Conservation (phyloP, 1,140 invertebrate species). For the Ostrea denselamellosa region DNA sequence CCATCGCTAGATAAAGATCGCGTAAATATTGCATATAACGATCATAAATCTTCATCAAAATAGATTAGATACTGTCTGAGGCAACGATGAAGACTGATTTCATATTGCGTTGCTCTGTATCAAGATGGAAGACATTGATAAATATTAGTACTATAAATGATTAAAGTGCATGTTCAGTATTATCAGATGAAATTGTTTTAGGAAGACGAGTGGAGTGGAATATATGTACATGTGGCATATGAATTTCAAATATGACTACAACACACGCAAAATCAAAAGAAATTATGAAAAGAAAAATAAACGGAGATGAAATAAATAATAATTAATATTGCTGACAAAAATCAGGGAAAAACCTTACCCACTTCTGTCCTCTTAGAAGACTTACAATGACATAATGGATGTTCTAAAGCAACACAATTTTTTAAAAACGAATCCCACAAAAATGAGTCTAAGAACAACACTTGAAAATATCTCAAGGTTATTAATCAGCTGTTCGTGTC, state of each 20-base stretch:
- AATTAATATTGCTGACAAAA: not conserved
- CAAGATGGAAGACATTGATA: too few relatives aligned
- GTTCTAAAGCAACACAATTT: not conserved
- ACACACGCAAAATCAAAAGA: not conserved
- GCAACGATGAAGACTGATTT: not conserved
- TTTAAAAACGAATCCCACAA: constrained; percentile 15
- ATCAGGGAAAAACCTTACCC: constrained; percentile 1
- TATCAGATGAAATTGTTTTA: too few relatives aligned
- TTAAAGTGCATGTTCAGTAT: too few relatives aligned
- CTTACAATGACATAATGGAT: not conserved
- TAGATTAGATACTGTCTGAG: not conserved
- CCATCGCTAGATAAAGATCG: not conserved
- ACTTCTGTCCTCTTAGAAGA: constrained; percentile 1
- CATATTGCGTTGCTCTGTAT: not conserved
- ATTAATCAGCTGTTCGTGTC: constrained; percentile 30
- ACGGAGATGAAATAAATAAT: not conserved
- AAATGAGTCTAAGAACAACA: constrained; percentile 27
- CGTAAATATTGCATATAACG: not conserved
- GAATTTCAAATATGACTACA: not conserved
- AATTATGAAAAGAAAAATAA: not conserved
- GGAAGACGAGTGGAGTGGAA: too few relatives aligned
- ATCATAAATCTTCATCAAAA: constrained; percentile 4
- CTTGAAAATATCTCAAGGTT: constrained; percentile 21
- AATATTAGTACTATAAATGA: too few relatives aligned
- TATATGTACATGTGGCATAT: too few relatives aligned